Percentiles rank a stretch among this genome's conserved stretches.
Conservation (phyloP, 2,113 vertebrate genomes). For the Nesogale talazaci region DNA sequence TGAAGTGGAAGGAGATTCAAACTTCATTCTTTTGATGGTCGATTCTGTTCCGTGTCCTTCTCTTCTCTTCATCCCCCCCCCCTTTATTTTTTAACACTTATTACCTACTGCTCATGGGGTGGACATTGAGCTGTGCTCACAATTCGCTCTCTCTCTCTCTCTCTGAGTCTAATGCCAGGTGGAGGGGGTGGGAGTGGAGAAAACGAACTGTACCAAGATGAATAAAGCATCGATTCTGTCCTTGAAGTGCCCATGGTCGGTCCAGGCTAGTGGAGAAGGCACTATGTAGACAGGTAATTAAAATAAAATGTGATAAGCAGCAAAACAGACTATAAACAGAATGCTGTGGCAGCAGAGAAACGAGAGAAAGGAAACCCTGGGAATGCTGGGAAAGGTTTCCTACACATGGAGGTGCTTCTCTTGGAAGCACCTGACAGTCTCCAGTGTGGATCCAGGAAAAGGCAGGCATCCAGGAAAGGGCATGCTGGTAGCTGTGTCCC, state of each 20-base stretch:
- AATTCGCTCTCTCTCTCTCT: neutral
- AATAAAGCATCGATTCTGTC: slow-evolving; percentile 49
- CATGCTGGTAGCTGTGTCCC: fast-evolving
- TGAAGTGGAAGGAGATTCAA: neutral
- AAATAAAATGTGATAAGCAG: slow-evolving; percentile 67
- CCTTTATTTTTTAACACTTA: neutral
- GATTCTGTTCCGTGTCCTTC: neutral
- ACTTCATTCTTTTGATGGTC: neutral
- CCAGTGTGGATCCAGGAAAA: neutral
- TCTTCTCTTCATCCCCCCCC: neutral
- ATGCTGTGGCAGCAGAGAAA: neutral
- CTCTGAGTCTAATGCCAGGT: neutral
- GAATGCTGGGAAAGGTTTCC: neutral
- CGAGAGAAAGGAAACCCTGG: neutral
- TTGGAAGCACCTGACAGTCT: neutral
- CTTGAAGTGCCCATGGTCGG: neutral
- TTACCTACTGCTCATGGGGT: neutral
- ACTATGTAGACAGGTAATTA: slow-evolving; percentile 50
- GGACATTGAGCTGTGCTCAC: neutral
- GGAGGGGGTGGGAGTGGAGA: neutral
- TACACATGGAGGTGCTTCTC: neutral
- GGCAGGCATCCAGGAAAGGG: fast-evolving
- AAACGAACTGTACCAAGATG: neutral
- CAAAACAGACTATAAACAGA: slow-evolving; percentile 30
- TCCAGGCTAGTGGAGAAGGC: neutral